phyloP scores from a whole-genome alignment of 1,140 invertebrate species.

The Manduca sexta region DNA sequence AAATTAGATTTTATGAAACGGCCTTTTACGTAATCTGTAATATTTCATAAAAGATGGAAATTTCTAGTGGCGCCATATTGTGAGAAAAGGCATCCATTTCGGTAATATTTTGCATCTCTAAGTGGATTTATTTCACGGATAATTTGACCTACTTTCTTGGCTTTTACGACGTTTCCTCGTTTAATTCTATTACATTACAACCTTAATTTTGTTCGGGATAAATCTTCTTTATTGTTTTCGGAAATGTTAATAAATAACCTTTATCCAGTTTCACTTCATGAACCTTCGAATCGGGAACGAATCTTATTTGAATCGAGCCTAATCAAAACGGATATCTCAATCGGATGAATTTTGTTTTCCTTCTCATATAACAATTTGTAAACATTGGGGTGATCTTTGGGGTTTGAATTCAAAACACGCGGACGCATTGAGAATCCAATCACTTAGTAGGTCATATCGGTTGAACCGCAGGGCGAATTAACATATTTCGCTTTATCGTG shows the following conservation, averaged over 20 bases:
- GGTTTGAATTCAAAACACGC: constrained; percentile 61
- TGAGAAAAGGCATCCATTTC: constrained; percentile 66
- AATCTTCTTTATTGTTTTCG: constrained; percentile 13
- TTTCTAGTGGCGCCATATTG: constrained; percentile 70
- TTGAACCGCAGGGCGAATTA: constrained; percentile 51
- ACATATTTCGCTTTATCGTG: constrained; percentile 70
- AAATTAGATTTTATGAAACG: constrained; percentile 66
- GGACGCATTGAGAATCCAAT: constrained; percentile 57
- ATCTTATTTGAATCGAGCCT: constrained; percentile 23
- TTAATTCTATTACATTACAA: constrained; percentile 10
- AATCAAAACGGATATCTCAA: constrained; percentile 40
- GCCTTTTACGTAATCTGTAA: constrained; percentile 57
- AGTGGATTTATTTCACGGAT: constrained; percentile 60
- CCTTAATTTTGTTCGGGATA: constrained; percentile 13
- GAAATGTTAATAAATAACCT: constrained; percentile 15
- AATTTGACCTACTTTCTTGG: constrained; percentile 44
- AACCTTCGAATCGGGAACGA: constrained; percentile 1
- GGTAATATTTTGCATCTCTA: constrained; percentile 66
- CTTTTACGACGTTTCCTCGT: constrained; percentile 26
- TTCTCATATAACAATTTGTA: constrained; percentile 51
- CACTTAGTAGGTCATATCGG: constrained; percentile 69
- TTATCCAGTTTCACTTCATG: constrained; percentile 11
- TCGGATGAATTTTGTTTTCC: constrained; percentile 39
- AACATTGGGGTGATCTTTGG: constrained; percentile 54
- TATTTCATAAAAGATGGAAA: constrained; percentile 73